Base-by-base conservation (phyloP, 2,888 invertebrate species). In the Dasypolia templi region DNA sequence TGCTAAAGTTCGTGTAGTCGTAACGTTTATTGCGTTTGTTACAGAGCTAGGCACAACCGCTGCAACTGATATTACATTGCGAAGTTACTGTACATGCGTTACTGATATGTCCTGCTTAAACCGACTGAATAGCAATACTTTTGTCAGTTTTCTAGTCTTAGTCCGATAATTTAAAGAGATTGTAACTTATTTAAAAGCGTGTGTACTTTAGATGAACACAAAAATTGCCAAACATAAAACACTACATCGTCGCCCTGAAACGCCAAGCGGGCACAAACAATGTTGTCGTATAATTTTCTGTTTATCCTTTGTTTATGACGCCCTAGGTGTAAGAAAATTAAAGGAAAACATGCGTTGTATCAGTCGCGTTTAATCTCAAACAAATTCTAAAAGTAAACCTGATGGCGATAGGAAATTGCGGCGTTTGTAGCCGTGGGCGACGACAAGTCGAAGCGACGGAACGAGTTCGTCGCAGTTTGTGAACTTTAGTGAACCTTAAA, bases 11-110 rank as follows among this genome's bases (percentile, higher is more conserved):
- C 14, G 26, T 46, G 49, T 32, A 46, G 46, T 72, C 55, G 63
- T 59, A 53, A 14, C 77, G 77, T 67, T 81, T 72, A 81, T 70
- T 77, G 68, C 80, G 35, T 67, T 70, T 44, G 75, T 82, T 80
- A 66, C 78, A 61, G 44, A 73, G 56, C 53, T 69, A 29, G 22
- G 19, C 32, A 29, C 29, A 26, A 63, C 61, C 29, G 63, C 55
- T 71, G 66, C 53, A 61, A 39, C 79, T 70, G 49, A 12, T 82
- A 51, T 64, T 64, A 77, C 64, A 55, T 64, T 59, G 29, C 49
- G 19, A 55, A 66, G 42, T 63, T 71, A 44, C 53, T 51, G 55
- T 59, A 22, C 29, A 64, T 26, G 44, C 55, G 53, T 29, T 35
- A 26, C 56, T 66, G 2, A 42, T 63, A 44, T 17, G 56, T 5